A percentile compares a stretch with the other conserved stretches of the same genome.
Conservation (phyloP, 2,797 vertebrate species). For the Crocidura indochinensis region DNA sequence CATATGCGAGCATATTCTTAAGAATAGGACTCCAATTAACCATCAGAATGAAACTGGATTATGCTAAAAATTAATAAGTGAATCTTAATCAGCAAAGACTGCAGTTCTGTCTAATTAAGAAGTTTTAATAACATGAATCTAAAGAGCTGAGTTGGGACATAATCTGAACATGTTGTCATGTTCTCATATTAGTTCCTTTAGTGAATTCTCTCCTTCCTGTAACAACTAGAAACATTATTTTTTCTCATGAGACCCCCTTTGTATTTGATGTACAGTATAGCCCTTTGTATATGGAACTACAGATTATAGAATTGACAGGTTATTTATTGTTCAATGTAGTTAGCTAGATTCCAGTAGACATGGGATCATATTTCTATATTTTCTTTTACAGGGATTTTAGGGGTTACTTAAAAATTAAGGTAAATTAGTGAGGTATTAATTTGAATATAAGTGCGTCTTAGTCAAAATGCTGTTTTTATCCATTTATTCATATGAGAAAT, state of each 20-base stretch:
- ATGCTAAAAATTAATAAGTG: conserved; percentile 66
- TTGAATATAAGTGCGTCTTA: neutral
- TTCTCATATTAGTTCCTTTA: conserved; percentile 44
- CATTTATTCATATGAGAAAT: neutral
- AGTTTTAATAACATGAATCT: conserved; percentile 47
- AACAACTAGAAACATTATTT: conserved; percentile 51
- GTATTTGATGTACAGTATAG: neutral
- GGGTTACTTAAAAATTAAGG: neutral
- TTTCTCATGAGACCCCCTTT: neutral
- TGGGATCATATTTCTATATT: neutral
- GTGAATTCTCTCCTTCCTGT: conserved; percentile 60
- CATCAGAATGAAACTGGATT: conserved; percentile 38
- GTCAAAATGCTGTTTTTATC: neutral
- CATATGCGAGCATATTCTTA: neutral
- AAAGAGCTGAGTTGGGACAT: neutral
- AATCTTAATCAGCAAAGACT: conserved; percentile 38
- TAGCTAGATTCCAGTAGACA: conserved; percentile 12
- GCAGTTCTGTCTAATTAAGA: conserved; percentile 52
- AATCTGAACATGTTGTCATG: conserved; percentile 26
- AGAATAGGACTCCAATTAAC: conserved; percentile 9
- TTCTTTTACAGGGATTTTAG: neutral
- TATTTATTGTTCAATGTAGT: neutral
- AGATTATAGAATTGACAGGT: neutral
- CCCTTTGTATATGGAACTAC: conserved; percentile 7
- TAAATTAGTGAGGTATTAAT: neutral